These are phyloP conservation scores for Danio jaintianensis DNA, from an alignment of 2,797 vertebrate genomes.

Conservation along the genomic window DNA sequence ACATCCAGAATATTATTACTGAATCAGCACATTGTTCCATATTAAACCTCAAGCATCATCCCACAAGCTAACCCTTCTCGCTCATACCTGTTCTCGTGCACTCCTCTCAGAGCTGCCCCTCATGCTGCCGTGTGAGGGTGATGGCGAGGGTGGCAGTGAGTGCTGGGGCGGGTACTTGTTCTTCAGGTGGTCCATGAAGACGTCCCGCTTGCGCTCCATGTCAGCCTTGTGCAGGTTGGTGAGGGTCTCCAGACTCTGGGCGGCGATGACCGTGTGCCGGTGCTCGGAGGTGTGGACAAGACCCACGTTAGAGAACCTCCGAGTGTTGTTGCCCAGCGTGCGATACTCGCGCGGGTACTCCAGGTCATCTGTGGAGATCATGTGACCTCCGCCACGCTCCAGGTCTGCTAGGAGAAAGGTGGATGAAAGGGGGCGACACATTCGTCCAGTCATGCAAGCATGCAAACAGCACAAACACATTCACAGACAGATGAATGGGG, in stretches of 20 bases:
- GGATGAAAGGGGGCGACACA: conserved; percentile 28
- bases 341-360: conserved; percentile 96
- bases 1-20: conserved; percentile 7
- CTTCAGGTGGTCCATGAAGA: conserved; percentile 98
- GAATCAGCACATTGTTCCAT: background rate
- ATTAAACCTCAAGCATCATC: background rate
- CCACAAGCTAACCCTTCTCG: background rate
- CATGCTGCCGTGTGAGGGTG: conserved; percentile 81
- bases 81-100: conserved; percentile 89
- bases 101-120: conserved; percentile 82
- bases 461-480: conserved; percentile 45
- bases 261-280: conserved; percentile 94
- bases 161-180: conserved; percentile 97
- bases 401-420: conserved; percentile 79
- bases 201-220: conserved; percentile 94
- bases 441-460: conserved; percentile 50
- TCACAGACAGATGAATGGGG: conserved; percentile 63
- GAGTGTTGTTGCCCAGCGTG: conserved; percentile 90
- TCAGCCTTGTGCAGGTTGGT: conserved; percentile 95
- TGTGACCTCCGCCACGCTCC: conserved; percentile 91
- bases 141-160: conserved; percentile 83
- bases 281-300: conserved; percentile 97
- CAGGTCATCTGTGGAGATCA: conserved; percentile 97
- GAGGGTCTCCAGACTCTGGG: conserved; percentile 96
- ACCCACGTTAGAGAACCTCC: conserved; percentile 98